Evolutionary conservation across 2,797 vertebrate species (phyloP).

Genomic region (Astyanax mexicanus): DNA sequence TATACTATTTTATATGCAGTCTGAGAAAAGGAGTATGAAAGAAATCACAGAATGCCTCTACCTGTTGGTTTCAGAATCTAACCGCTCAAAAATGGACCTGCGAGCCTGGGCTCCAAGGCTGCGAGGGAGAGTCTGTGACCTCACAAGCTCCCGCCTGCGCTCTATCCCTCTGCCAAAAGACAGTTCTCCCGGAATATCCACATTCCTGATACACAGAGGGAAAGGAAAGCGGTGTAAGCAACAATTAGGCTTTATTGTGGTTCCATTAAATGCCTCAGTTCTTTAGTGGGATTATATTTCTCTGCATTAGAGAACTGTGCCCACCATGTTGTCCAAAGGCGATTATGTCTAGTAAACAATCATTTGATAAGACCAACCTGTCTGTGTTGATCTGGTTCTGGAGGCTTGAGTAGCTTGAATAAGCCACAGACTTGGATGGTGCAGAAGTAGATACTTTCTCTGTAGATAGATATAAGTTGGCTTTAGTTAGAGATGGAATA

Average conservation of each 20-base stretch:
- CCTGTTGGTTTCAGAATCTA: conserved; percentile 87
- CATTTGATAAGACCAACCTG: conserved; percentile 63
- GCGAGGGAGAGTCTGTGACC: conserved; percentile 95
- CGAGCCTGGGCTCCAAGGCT: conserved; percentile 85
- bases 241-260: background rate
- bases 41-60: conserved; percentile 58
- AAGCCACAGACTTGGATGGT: conserved; percentile 75
- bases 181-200: conserved; percentile 53
- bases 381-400: conserved; percentile 66
- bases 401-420: conserved; percentile 73
- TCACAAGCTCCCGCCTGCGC: conserved; percentile 87
- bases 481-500: background rate
- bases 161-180: conserved; percentile 74
- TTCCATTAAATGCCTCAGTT: conserved; percentile 5
- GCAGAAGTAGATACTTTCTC: conserved; percentile 74
- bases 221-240: conserved; percentile 9
- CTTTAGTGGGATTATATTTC: background rate
- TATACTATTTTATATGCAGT: background rate
- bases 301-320: background rate
- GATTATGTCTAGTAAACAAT: background rate
- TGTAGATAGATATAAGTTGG: conserved; percentile 54
- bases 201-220: conserved; percentile 62
- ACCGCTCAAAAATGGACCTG: conserved; percentile 87
- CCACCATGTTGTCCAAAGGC: background rate
- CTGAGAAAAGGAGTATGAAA: conserved; percentile 9